Evolutionary conservation across 2,113 vertebrate species (phyloP).

Genomic region (Charadrius vociferus): DNA sequence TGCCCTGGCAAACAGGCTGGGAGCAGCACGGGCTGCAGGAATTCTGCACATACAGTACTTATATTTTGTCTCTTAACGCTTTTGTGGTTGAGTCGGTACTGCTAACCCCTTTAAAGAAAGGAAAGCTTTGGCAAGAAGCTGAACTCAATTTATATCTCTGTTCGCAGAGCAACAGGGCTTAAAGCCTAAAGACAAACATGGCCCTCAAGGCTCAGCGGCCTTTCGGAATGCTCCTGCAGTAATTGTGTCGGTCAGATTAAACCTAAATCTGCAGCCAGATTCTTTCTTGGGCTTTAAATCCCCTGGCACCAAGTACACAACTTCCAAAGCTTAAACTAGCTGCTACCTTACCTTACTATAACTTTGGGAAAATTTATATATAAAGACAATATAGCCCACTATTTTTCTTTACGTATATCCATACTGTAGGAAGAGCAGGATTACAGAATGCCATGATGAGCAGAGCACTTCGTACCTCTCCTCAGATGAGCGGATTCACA

Average conservation of each 20-base stretch:
- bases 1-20: background rate
- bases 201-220: background rate
- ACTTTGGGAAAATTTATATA: background rate
- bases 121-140: background rate
- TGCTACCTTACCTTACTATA: background rate
- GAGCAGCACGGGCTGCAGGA: background rate
- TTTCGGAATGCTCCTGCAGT: background rate
- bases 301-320: background rate
- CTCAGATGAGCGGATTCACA: background rate
- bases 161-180: background rate
- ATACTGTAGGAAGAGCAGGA: background rate
- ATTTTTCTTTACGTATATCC: background rate
- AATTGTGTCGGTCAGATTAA: background rate
- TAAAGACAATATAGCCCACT: too few species aligned
- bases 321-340: background rate
- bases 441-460: background rate
- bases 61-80: background rate
- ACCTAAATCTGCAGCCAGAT: background rate
- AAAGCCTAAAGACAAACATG: fast-evolving
- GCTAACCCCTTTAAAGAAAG: too few species aligned
- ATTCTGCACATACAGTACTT: fast-evolving
- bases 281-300: background rate
- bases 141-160: background rate
- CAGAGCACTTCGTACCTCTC: background rate
- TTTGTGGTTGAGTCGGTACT: too few species aligned